Conservation (phyloP, 2,113 vertebrate genomes). For the Aepyceros melampus region DNA sequence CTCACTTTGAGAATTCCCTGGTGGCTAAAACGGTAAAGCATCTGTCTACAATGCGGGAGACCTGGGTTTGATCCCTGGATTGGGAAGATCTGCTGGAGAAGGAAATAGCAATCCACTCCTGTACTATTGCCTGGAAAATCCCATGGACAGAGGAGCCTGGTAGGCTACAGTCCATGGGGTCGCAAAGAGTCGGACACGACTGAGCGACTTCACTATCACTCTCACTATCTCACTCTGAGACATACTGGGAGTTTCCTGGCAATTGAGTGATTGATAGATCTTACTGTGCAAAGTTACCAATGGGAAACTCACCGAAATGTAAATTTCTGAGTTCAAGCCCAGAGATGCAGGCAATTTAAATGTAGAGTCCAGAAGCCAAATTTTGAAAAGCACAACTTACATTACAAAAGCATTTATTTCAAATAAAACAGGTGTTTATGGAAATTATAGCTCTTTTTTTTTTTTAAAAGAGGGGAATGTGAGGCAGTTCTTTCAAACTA, state of each 20-base stretch:
- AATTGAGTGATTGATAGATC: not conserved
- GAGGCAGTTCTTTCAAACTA: not conserved
- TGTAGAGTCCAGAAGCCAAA: not conserved
- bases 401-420: constrained; percentile 15
- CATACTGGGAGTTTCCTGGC: not conserved
- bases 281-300: not conserved
- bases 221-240: not conserved
- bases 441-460: not conserved
- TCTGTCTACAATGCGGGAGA: no score
- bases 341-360: not conserved
- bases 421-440: constrained; percentile 1
- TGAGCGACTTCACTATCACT: no score
- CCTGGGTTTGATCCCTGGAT: no score
- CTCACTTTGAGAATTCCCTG: not conserved
- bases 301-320: not conserved
- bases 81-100: no score
- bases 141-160: no score
- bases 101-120: no score
- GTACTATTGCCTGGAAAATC: no score
- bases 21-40: no score
- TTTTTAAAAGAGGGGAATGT: not conserved
- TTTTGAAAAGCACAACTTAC: not conserved
- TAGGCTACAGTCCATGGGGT: no score
- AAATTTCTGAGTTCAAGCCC: not conserved
- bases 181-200: rapidly evolving